Conservation (phyloP, 2,797 vertebrate species). For the Echeneis naucrates region DNA sequence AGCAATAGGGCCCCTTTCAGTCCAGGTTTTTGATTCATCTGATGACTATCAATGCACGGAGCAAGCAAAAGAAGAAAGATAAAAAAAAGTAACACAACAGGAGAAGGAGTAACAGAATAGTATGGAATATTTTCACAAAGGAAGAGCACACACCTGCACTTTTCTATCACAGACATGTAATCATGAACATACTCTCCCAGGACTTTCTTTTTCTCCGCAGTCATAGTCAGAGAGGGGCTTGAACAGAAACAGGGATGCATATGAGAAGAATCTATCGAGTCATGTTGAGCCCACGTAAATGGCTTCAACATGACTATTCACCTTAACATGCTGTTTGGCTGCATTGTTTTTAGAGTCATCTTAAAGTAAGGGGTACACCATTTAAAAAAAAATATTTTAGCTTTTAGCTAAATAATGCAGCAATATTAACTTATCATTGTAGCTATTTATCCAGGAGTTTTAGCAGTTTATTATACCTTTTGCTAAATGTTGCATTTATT, state of each 20-base stretch:
- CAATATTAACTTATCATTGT: no score
- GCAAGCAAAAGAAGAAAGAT: constrained; percentile 49
- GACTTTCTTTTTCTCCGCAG: not conserved
- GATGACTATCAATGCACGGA: constrained; percentile 70
- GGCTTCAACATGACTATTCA: not conserved
- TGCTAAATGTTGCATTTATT: no score
- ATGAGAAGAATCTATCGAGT: constrained; percentile 16
- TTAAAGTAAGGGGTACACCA: no score
- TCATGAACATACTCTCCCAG: not conserved
- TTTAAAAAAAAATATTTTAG: no score
- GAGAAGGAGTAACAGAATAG: constrained; percentile 15
- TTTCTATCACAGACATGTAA: not conserved
- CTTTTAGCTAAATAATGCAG: no score
- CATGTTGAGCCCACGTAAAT: constrained; percentile 38
- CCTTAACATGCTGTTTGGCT: not conserved
- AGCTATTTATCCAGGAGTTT: no score
- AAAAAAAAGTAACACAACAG: constrained; percentile 17
- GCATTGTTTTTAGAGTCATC: no score
- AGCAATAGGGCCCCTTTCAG: constrained; percentile 77
- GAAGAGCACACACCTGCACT: constrained; percentile 3
- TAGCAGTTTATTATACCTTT: no score
- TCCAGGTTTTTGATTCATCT: constrained; percentile 74
- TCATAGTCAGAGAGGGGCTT: not conserved
- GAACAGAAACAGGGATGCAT: not conserved
- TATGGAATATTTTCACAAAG: constrained; percentile 43